phyloP scores from a whole-genome alignment of 2,797 vertebrate species.

The Hemibagrus guttatus region DNA sequence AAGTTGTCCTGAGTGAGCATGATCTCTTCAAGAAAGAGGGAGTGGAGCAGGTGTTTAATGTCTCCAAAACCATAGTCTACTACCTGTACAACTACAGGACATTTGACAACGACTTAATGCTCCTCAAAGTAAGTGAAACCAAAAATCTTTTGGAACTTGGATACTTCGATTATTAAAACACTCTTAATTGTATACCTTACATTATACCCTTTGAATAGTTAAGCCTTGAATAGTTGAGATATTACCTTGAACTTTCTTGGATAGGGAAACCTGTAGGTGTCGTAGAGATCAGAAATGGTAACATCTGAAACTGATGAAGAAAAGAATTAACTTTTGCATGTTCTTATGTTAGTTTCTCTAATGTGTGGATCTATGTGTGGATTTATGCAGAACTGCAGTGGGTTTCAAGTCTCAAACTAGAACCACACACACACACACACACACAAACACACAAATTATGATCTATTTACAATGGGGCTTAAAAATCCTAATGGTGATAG shows the following conservation, averaged over 20 bases:
- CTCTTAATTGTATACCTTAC: not conserved
- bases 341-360: not conserved
- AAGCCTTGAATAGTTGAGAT: not conserved
- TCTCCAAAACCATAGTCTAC: constrained; percentile 60
- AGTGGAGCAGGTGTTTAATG: constrained; percentile 68
- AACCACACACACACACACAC: not conserved
- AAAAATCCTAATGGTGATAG: not conserved
- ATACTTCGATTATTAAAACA: not conserved
- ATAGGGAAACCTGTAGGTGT: not conserved
- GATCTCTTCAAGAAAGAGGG: constrained; percentile 58
- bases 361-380: not conserved
- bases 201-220: not conserved
- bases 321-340: not conserved
- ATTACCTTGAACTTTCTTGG: not conserved
- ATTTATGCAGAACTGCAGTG: not conserved
- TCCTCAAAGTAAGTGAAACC: constrained; percentile 72
- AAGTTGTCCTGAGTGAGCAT: constrained; percentile 72
- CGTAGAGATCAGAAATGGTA: not conserved
- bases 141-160: not conserved
- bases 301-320: not conserved
- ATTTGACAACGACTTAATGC: constrained; percentile 78
- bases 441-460: no score
- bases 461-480: not conserved
- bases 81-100: constrained; percentile 63
- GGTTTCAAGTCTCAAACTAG: not conserved